Evolutionary conservation across 37 sponge, comb jelly and placozoan genomes (phyloP), one percentile per base, ranked within the genome.

Genomic region (Ianthella basta): DNA sequence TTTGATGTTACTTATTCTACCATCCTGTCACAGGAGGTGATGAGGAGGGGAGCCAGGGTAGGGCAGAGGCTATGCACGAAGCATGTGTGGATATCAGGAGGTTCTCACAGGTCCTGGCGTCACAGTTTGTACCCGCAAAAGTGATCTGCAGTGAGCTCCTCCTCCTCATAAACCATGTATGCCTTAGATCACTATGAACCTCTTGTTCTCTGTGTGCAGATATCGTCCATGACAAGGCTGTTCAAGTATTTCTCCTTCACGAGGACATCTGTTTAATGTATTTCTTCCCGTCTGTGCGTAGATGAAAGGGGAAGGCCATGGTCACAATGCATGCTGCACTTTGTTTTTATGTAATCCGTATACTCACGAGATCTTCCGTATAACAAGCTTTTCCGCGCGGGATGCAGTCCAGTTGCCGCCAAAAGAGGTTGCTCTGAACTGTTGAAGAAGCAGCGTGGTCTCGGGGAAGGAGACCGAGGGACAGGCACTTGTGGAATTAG

Each of bases 261-360:
- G 96, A 97, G 60, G 94, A 95, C 64, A 90, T 95, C 3, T 91
- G 89, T 12, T 61, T 97, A 25, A 93, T 93, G 82, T 91, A 95
- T 72, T 97, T 91, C 79, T 89, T 97, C 4, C 98, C 98, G 18
- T 89, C 89, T 34, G 66, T 91, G 57, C 59, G 36, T 19, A 83
- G 55, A 30, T 83, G 39, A 69, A 44, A 44, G 3, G n/a, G n/a
- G n/a, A n/a, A 20, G 73, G 19, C 15, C 60, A 57, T 19, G 16
- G 60, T 21, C 60, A 57, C 16, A 19, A 16, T 19, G 19, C 60
- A 57, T 21, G 19, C 19, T 21, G 19, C 60, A 16, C 65, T 30
- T 24, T 29, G 65, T 63, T 29, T 63, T n/a, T 44, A 3, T 44
- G 50, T 44, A 44, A 10, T 44, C 50, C 50, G 50, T 44, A 44